Evolutionary conservation across 2,888 invertebrate genomes (phyloP), one percentile per base, ranked within the genome.

Genomic region (Drosophila meridiana): DNA sequence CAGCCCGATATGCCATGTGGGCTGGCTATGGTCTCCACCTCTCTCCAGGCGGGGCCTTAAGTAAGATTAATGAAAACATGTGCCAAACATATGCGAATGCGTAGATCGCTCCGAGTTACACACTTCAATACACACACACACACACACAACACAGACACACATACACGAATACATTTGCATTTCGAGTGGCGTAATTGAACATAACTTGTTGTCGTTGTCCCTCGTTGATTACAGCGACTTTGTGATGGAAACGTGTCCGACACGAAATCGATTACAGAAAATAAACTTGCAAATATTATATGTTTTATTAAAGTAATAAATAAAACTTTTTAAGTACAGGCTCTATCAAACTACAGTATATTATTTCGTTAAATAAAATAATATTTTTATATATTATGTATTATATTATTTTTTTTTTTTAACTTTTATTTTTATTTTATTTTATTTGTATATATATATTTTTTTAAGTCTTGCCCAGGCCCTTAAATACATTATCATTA

Each of bases 41-140:
- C 57, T 50, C 52, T 9, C 36, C 72, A 62, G 69, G 69, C 68
- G 66, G 63, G 66, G 71, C 75, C 71, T 62, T 74, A 71, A 77
- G 82, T 69, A 82, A 85, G 85, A 85, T 85, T 85, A 85, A 85
- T 85, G 85, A 85, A 85, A 90, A 85, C 85, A 85, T 76, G 77
- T 85, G 90, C 86, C 77, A 85, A 88, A 85, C 85, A 85, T 88
- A 90, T 85, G 86, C 85, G 73, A 90, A 85, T 87, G 81, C 81
- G 78, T 81, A 52, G 81, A 79, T 73, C 69, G 82, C 77, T 72
- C 34, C 77, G 20, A 76, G 69, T 69, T 65, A 80, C 72, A 80
- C 64, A 68, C 78, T 34, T 40, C 13, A 26, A 13, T 26, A 67
- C 42, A 50, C 57, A 57, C 40, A 69, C 26, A 63, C 36, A 60